phyloP scores from a whole-genome alignment of 1,140 invertebrate genomes.

The Gonioctena quinquepunctata region DNA sequence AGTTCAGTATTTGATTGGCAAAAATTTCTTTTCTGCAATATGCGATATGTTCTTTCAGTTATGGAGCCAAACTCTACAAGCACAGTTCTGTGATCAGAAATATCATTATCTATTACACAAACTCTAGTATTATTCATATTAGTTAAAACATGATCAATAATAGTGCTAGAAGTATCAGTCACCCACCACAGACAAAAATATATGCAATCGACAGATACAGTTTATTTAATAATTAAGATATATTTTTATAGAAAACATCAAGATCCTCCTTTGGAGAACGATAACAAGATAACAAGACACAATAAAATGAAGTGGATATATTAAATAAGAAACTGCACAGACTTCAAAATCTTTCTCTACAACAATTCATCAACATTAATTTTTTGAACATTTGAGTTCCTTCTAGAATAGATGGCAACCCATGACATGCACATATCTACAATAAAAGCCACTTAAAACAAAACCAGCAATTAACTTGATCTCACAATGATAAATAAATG shows the following conservation, averaged over 20 bases:
- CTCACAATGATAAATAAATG: too few species aligned
- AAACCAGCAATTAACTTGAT: not conserved
- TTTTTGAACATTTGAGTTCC: not conserved
- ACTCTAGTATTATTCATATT: too few species aligned
- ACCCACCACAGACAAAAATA: not conserved
- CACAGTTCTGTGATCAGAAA: too few species aligned
- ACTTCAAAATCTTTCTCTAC: constrained; percentile 1
- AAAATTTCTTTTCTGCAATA: too few species aligned
- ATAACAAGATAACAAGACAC: not conserved
- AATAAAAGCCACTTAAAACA: not conserved
- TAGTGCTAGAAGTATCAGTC: too few species aligned
- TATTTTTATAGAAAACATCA: not conserved
- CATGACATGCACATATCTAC: not conserved
- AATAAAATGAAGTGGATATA: not conserved
- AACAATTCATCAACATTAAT: not conserved
- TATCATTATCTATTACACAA: too few species aligned
- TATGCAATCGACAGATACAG: too few species aligned
- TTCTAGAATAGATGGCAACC: too few species aligned
- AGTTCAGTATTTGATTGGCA: too few species aligned
- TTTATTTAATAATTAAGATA: not conserved
- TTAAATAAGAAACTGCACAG: not conserved
- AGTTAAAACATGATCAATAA: too few species aligned
- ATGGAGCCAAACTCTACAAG: too few species aligned
- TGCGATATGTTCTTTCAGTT: too few species aligned
- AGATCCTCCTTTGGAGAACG: not conserved